These are phyloP conservation scores for Acholoe squamosa DNA, from an alignment of 2,888 invertebrate species.

Conservation along the genomic window DNA sequence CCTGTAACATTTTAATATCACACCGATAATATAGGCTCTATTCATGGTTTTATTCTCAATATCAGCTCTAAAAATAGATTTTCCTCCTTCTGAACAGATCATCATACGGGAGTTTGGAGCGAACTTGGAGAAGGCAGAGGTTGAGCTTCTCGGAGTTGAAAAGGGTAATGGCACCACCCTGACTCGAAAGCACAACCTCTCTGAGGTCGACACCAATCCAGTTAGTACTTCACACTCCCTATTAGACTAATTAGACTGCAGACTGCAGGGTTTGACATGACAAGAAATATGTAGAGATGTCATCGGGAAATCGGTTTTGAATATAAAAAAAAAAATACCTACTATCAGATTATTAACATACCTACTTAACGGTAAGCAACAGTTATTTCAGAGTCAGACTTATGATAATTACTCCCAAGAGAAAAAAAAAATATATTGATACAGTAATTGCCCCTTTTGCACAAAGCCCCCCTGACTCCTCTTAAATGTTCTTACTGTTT, in stretches of 20 bases:
- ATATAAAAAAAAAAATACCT: background rate
- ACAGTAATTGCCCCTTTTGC: no score
- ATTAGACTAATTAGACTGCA: background rate
- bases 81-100: slow-evolving; percentile 80
- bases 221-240: slow-evolving; percentile 71
- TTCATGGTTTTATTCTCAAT: slow-evolving; percentile 83
- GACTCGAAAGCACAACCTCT: slow-evolving; percentile 77
- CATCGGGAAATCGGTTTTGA: background rate
- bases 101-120: slow-evolving; percentile 78
- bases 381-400: no score
- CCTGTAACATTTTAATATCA: background rate
- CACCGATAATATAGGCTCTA: background rate
- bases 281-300: no score
- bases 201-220: slow-evolving; percentile 76
- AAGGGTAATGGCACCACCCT: slow-evolving; percentile 82
- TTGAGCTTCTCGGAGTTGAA: slow-evolving; percentile 82
- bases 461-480: no score
- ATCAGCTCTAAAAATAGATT: slow-evolving; percentile 89
- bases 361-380: no score
- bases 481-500: no score
- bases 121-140: slow-evolving; percentile 79
- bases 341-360: background rate
- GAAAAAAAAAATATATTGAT: no score
- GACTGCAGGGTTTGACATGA: no score
- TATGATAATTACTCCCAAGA: no score